These are phyloP conservation scores for Drepanosiphum platanoidis DNA, from an alignment of 2,888 invertebrate species.

Conservation along the genomic window DNA sequence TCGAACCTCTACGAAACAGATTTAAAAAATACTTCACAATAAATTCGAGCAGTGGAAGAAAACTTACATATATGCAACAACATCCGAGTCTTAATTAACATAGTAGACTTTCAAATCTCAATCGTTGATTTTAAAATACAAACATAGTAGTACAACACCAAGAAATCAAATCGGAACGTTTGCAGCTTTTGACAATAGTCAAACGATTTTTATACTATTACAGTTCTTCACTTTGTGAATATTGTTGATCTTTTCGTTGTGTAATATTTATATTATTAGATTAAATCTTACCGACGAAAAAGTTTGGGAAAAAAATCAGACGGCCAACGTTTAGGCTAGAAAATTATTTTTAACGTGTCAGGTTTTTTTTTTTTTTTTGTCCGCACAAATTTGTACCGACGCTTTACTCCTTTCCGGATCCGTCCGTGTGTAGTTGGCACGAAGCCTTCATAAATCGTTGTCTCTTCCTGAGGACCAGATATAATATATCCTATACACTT, in stretches of 20 bases:
- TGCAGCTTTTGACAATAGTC: too few relatives aligned
- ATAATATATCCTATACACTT: not conserved
- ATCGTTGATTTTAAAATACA: too few relatives aligned
- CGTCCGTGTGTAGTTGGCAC: constrained; percentile 33
- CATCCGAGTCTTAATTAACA: too few relatives aligned
- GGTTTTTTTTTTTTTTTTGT: constrained; percentile 36
- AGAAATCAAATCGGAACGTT: too few relatives aligned
- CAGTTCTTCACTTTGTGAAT: not conserved
- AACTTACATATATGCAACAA: too few relatives aligned
- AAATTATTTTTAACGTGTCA: constrained; percentile 53
- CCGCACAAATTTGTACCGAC: constrained; percentile 36
- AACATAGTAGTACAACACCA: too few relatives aligned
- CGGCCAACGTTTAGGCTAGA: not conserved
- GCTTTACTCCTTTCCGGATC: constrained; percentile 45
- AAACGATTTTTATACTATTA: too few relatives aligned
- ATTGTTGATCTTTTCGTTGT: not conserved
- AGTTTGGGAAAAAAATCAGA: constrained; percentile 12
- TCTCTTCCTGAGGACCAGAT: not conserved
- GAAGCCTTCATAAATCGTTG: constrained; percentile 42
- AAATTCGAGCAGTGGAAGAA: too few relatives aligned
- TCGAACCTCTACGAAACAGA: too few relatives aligned
- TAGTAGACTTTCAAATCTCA: too few relatives aligned
- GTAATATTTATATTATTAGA: not conserved
- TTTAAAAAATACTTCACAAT: too few relatives aligned
- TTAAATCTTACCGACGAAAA: not conserved